Evolutionary conservation across 1,140 invertebrate species (phyloP).

Genomic region (Parasteatoda tepidariorum): DNA sequence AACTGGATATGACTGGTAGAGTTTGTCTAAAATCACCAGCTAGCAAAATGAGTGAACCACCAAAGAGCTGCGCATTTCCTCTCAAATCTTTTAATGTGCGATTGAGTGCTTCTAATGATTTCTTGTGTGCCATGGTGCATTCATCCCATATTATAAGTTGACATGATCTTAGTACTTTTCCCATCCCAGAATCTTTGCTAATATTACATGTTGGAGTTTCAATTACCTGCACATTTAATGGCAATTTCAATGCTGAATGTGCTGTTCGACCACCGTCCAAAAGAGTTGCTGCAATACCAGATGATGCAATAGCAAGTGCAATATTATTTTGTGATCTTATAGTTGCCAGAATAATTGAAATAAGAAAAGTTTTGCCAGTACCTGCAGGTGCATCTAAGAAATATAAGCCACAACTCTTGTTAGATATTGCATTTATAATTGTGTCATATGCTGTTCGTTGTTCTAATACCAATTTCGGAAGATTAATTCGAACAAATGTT

Average conservation of each 20-base stretch:
- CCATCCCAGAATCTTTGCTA: slow-evolving; percentile 7
- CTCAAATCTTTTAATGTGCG: slow-evolving; percentile 27
- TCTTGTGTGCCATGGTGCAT: slow-evolving; percentile 60
- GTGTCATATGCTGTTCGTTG: no score
- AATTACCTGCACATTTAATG: slow-evolving; percentile 62
- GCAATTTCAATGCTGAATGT: slow-evolving; percentile 71
- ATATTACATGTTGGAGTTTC: slow-evolving; percentile 59
- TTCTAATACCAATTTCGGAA: no score
- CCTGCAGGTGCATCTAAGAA: slow-evolving; percentile 63
- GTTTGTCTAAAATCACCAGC: slow-evolving; percentile 71
- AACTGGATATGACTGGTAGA: slow-evolving; percentile 69
- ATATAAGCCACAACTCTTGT: slow-evolving; percentile 30
- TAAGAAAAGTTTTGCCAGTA: slow-evolving; percentile 67
- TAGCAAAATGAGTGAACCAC: slow-evolving; percentile 66
- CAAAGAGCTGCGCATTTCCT: slow-evolving; percentile 57
- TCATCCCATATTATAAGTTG: slow-evolving; percentile 65
- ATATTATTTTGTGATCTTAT: slow-evolving; percentile 63
- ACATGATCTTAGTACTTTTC: slow-evolving; percentile 47
- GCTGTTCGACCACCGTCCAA: slow-evolving; percentile 71
- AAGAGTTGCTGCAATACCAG: slow-evolving; percentile 72
- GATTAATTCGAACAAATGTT: no score
- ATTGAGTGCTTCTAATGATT: no score
- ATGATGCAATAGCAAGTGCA: slow-evolving; percentile 70
- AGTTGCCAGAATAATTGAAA: slow-evolving; percentile 60
- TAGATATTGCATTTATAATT: neutral